Percentiles rank a stretch among this genome's conserved stretches.
These are phyloP conservation scores for Pipistrellus pygmaeus DNA, from an alignment of 2,797 vertebrate genomes.

Conservation along the genomic window DNA sequence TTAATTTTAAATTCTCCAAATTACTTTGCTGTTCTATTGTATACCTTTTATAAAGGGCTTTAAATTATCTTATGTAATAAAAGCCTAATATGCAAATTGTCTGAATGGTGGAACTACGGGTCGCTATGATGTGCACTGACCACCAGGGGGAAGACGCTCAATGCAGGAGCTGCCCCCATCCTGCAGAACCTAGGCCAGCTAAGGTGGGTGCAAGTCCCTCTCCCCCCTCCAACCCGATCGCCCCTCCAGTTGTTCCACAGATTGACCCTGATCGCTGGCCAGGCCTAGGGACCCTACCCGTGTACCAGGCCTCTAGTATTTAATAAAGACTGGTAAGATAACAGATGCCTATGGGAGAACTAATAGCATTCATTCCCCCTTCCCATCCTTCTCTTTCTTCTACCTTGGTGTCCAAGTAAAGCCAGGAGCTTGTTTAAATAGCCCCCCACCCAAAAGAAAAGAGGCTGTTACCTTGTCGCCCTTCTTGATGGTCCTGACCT, in stretches of 20 bases:
- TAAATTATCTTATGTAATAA: neutral
- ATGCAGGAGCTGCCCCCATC: too few relatives aligned
- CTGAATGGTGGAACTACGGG: too few relatives aligned
- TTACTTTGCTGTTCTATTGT: neutral
- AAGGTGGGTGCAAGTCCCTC: too few relatives aligned
- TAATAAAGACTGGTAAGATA: neutral
- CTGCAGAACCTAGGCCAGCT: too few relatives aligned
- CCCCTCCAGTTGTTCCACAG: too few relatives aligned
- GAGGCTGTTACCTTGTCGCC: constrained; percentile 94
- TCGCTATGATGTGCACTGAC: too few relatives aligned
- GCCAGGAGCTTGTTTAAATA: neutral
- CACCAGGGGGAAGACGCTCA: too few relatives aligned
- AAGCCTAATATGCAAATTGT: too few relatives aligned
- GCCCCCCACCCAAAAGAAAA: constrained; percentile 66
- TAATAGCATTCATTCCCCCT: neutral
- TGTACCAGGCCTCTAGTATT: too few relatives aligned
- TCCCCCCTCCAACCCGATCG: accelerated
- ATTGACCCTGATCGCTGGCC: too few relatives aligned
- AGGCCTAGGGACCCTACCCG: too few relatives aligned
- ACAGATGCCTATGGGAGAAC: constrained; percentile 21
- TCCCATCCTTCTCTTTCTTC: neutral
- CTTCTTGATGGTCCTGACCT: constrained; percentile 97
- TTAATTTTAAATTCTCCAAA: neutral
- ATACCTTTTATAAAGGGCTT: neutral
- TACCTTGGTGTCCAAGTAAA: neutral